Evolutionary conservation across 2,113 vertebrate species (phyloP).

Genomic region (Eublepharis macularius): DNA sequence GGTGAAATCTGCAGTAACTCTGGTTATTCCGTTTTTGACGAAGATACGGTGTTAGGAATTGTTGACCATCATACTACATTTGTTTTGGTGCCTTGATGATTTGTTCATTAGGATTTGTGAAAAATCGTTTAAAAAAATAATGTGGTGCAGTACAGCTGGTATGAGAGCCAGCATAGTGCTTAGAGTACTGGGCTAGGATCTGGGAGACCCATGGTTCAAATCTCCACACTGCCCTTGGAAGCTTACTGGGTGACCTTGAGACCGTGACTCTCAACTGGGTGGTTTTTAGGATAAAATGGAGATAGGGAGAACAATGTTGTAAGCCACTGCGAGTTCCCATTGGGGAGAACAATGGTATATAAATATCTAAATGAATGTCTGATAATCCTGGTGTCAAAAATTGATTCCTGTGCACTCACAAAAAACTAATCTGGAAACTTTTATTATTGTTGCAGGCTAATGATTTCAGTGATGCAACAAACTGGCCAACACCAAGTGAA

Average conservation of each 20-base stretch:
- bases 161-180: background rate
- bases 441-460: slow-evolving; percentile 77
- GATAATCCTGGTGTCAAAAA: background rate
- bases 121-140: background rate
- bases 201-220: no score
- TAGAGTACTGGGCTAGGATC: no score
- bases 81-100: background rate
- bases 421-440: slow-evolving; percentile 19
- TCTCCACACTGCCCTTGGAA: no score
- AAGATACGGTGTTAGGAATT: background rate
- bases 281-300: no score
- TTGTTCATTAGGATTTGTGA: background rate
- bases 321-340: no score
- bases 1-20: background rate
- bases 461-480: slow-evolving; percentile 91
- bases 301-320: no score
- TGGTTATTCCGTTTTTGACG: background rate
- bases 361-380: background rate
- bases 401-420: background rate
- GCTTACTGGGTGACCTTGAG: no score
- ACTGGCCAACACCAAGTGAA: slow-evolving; percentile 96
- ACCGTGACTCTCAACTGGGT: no score
- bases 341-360: no score
- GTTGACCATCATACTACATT: background rate
- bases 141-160: background rate